These are phyloP conservation scores for Megaceryle maxima DNA, from an alignment of 2,113 vertebrate genomes.

Conservation along the genomic window DNA sequence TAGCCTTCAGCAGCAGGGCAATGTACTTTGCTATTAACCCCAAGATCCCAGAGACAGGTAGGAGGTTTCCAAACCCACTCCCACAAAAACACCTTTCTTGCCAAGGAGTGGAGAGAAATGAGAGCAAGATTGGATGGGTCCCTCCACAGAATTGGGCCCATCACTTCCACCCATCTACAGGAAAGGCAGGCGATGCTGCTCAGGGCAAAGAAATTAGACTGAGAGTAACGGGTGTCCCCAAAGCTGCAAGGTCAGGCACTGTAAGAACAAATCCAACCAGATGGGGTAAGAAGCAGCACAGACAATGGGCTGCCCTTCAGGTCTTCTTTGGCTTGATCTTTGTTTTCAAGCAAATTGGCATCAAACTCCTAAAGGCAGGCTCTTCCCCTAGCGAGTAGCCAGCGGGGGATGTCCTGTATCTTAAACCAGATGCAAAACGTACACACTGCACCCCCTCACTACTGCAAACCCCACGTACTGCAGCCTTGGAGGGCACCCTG, in stretches of 20 bases:
- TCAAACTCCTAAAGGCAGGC: constrained; percentile 1
- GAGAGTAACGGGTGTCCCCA: background rate
- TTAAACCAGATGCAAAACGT: constrained; percentile 1
- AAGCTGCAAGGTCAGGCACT: background rate
- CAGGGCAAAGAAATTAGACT: background rate
- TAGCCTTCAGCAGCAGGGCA: background rate
- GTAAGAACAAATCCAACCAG: background rate
- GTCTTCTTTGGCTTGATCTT: constrained; percentile 7
- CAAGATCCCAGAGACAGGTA: background rate
- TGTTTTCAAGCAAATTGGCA: constrained; percentile 2
- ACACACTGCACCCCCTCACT: background rate
- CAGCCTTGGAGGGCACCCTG: constrained; percentile 38
- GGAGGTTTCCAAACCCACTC: background rate
- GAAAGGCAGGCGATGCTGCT: background rate
- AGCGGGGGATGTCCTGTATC: constrained; percentile 1
- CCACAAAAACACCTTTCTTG: background rate
- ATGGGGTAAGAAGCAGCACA: background rate
- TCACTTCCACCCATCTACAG: background rate
- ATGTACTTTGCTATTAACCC: background rate
- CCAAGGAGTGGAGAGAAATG: background rate
- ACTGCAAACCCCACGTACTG: background rate
- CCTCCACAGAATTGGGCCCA: background rate
- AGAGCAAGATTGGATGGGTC: background rate
- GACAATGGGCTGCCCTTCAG: background rate
- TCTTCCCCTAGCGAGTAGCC: background rate